A percentile compares a stretch with the other conserved stretches of the same genome.
Conservation (phyloP, 1,140 invertebrate genomes). For the Zaprionus ornatus region DNA sequence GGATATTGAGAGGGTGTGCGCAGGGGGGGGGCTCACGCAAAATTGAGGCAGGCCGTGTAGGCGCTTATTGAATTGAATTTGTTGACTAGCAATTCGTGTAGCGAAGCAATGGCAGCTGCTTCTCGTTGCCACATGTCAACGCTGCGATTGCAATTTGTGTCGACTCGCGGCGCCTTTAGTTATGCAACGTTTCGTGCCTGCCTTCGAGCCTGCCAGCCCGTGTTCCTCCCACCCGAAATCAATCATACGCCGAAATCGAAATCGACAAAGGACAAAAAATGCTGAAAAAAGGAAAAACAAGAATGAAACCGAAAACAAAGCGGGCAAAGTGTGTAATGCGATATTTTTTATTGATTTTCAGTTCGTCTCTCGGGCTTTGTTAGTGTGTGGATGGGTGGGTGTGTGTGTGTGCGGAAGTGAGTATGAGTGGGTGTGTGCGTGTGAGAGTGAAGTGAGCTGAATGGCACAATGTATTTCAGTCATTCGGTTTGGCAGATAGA, state of each 20-base stretch:
- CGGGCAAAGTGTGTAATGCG: constrained; percentile 63
- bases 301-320: constrained; percentile 60
- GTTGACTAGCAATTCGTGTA: constrained; percentile 66
- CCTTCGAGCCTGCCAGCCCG: constrained; percentile 36
- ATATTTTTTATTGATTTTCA: constrained; percentile 80
- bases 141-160: constrained; percentile 57
- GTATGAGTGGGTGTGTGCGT: constrained; percentile 10
- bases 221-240: constrained; percentile 51
- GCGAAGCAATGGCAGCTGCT: constrained; percentile 60
- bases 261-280: constrained; percentile 49
- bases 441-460: constrained; percentile 16
- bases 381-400: not conserved
- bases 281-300: constrained; percentile 11
- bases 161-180: constrained; percentile 47
- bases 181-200: constrained; percentile 68
- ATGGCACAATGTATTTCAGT: constrained; percentile 38
- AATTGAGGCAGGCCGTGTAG: constrained; percentile 51
- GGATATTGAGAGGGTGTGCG: not conserved
- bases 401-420: constrained; percentile 14
- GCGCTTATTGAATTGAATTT: constrained; percentile 75
- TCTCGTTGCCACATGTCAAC: constrained; percentile 49
- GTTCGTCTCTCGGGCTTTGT: constrained; percentile 14
- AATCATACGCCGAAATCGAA: constrained; percentile 77
- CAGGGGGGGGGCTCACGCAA: constrained; percentile 30
- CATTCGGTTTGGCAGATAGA: constrained; percentile 25